Percentiles rank a stretch among this genome's conserved stretches.
Conservation (phyloP, 2,888 invertebrate genomes). For the Euphydryas editha region DNA sequence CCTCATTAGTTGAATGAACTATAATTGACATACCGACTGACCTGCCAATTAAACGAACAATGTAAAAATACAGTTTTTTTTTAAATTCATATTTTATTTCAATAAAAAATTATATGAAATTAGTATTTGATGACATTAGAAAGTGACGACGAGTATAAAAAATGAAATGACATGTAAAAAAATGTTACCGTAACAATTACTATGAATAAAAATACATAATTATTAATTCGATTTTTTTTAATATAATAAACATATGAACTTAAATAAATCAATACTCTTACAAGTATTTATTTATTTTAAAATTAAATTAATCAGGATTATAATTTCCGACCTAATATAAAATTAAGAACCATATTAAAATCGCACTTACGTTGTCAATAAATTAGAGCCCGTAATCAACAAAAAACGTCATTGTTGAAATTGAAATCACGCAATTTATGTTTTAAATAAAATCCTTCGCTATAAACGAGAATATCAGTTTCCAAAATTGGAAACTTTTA, state of each 20-base stretch:
- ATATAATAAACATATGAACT: no score
- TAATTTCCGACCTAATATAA: neutral
- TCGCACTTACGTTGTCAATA: neutral
- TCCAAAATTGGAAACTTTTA: constrained; percentile 8
- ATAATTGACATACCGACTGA: constrained; percentile 82
- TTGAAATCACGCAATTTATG: neutral
- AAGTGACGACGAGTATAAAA: no score
- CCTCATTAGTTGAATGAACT: constrained; percentile 78
- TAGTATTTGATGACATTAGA: no score
- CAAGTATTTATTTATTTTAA: no score
- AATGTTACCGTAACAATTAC: no score
- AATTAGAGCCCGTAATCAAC: neutral
- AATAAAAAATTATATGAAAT: constrained; percentile 15
- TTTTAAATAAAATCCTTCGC: constrained; percentile 39
- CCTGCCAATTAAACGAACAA: constrained; percentile 72
- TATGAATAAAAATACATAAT: no score
- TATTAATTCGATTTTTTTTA: no score
- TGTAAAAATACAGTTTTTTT: constrained; percentile 48
- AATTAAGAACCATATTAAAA: neutral
- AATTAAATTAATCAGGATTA: no score
- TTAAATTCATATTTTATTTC: constrained; percentile 30
- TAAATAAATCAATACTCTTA: no score
- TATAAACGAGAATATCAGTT: constrained; percentile 33
- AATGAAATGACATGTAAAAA: no score
- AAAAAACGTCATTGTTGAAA: neutral